phyloP scores from a whole-genome alignment of 1,140 invertebrate genomes.

The Thalassaphorura encarpata region DNA sequence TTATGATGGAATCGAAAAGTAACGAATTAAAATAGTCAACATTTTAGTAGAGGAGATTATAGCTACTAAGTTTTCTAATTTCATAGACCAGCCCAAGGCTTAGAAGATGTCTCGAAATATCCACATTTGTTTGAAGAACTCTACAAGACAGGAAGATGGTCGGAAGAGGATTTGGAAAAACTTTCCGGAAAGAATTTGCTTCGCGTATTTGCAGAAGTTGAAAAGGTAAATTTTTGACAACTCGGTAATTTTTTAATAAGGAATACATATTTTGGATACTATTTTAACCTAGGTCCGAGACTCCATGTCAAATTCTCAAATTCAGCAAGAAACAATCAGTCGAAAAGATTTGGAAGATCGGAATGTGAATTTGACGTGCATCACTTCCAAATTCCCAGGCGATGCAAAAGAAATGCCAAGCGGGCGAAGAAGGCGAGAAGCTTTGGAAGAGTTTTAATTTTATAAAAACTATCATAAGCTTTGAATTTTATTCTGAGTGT shows the following conservation, averaged over 20 bases:
- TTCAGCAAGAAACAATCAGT: conserved; percentile 3
- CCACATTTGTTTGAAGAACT: conserved; percentile 41
- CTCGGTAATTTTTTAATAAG: too few relatives aligned
- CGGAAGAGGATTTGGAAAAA: conserved; percentile 40
- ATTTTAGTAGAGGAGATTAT: not conserved
- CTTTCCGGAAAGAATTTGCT: conserved; percentile 42
- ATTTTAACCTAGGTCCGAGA: conserved; percentile 10
- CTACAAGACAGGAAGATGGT: conserved; percentile 47
- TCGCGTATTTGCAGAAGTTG: conserved; percentile 41
- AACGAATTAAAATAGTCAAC: too few relatives aligned
- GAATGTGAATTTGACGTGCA: conserved; percentile 5
- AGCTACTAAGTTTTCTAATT: not conserved
- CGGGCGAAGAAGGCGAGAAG: not conserved
- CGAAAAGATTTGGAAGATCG: not conserved
- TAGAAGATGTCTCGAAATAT: conserved; percentile 46
- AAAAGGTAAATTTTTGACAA: conserved; percentile 41
- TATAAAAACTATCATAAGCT: not conserved
- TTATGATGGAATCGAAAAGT: conserved; percentile 36
- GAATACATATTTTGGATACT: not conserved
- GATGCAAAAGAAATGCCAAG: not conserved
- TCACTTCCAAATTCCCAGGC: conserved; percentile 6
- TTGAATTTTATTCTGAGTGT: not conserved
- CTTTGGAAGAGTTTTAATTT: conserved; percentile 1
- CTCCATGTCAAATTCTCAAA: not conserved
- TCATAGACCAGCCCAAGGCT: conserved; percentile 32